Evolutionary conservation across 2,888 invertebrate species (phyloP).

Genomic region (Syrista parreyssii): DNA sequence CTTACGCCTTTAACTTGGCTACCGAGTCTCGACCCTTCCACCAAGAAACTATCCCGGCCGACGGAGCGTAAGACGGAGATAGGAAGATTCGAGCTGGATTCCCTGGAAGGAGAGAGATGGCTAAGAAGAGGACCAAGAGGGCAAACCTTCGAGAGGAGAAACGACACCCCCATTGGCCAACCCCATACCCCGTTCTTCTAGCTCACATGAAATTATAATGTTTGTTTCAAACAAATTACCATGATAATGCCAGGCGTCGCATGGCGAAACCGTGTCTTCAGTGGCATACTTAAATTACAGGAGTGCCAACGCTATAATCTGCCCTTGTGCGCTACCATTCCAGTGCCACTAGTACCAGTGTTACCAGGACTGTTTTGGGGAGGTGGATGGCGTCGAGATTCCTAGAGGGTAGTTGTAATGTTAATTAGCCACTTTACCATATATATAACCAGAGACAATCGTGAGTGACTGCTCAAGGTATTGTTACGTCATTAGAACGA

Average conservation of each 20-base stretch:
- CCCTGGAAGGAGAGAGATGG: no score
- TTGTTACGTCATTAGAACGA: slow-evolving; percentile 7
- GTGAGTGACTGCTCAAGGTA: slow-evolving; percentile 33
- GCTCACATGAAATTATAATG: slow-evolving; percentile 60
- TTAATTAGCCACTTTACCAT: slow-evolving; percentile 62
- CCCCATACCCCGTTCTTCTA: background rate
- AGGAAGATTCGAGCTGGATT: background rate
- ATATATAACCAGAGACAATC: slow-evolving; percentile 52
- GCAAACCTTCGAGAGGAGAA: slow-evolving; percentile 12
- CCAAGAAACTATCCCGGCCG: background rate
- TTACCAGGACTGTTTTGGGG: slow-evolving; percentile 34
- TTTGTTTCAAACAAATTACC: slow-evolving; percentile 67
- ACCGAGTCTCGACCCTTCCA: slow-evolving; percentile 53
- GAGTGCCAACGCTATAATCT: slow-evolving; percentile 29
- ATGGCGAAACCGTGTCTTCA: slow-evolving; percentile 57
- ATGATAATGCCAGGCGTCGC: slow-evolving; percentile 62
- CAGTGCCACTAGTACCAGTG: slow-evolving; percentile 17
- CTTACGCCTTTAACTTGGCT: slow-evolving; percentile 62
- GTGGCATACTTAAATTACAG: slow-evolving; percentile 61
- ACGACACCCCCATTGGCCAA: slow-evolving; percentile 14
- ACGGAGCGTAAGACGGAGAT: slow-evolving; percentile 21
- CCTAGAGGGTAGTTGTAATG: slow-evolving; percentile 54
- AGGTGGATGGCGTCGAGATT: slow-evolving; percentile 36
- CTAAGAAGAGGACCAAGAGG: no score
- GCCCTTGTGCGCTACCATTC: slow-evolving; percentile 20